Conservation (phyloP, 2,888 invertebrate species). For the Drosophila parthenogenetica region DNA sequence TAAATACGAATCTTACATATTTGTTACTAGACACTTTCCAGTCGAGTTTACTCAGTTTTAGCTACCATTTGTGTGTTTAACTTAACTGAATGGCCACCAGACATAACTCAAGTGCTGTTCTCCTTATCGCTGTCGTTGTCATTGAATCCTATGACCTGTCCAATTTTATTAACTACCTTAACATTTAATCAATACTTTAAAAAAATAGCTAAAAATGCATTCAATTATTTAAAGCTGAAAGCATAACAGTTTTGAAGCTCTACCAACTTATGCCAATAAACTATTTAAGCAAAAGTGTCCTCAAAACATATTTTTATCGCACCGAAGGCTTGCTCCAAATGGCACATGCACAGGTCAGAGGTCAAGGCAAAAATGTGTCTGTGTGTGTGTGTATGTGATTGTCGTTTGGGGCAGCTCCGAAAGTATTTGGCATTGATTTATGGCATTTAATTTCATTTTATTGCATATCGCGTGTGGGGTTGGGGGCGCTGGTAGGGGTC, state of each 20-base stretch:
- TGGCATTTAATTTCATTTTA: conserved; percentile 74
- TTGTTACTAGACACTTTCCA: neutral
- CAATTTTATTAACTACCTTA: conserved; percentile 2
- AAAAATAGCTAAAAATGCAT: neutral
- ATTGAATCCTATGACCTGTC: conserved; percentile 34
- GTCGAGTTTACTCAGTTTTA: neutral
- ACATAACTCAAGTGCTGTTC: conserved; percentile 8
- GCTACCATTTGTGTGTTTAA: neutral
- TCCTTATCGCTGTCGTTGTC: conserved; percentile 1
- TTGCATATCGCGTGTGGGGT: conserved; percentile 44
- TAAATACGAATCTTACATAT: too few species aligned
- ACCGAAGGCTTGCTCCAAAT: neutral
- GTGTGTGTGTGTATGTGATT: conserved; percentile 1
- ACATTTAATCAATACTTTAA: conserved; percentile 15
- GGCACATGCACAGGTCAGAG: conserved; percentile 33
- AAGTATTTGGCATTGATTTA: conserved; percentile 73
- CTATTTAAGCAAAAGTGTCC: conserved; percentile 23
- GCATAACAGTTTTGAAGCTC: conserved; percentile 11
- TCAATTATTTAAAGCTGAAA: neutral
- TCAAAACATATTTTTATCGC: neutral
- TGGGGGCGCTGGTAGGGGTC: neutral
- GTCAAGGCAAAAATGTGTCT: conserved; percentile 41
- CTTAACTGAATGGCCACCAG: conserved; percentile 17
- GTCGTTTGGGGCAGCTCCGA: conserved; percentile 34
- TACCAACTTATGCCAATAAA: conserved; percentile 10